Evolutionary conservation across 2,113 vertebrate species (phyloP).

Genomic region (Percina caprodes): DNA sequence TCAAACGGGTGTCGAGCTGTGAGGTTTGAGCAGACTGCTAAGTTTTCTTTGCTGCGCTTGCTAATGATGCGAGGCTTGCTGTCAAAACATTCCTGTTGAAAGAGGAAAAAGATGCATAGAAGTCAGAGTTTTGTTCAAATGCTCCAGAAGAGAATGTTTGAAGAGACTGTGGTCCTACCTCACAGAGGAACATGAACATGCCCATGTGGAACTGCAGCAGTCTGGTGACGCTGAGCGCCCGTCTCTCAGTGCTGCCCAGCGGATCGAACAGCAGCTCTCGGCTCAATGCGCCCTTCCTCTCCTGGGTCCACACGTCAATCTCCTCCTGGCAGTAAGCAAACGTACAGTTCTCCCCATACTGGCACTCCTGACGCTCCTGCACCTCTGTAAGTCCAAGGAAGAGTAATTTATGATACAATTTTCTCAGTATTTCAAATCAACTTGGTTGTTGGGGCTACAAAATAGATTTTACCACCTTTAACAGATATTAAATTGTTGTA

Average conservation of each 20-base stretch:
- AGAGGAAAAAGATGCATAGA: background rate
- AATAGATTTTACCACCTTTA: background rate
- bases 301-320: slow-evolving; percentile 99
- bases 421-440: background rate
- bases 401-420: background rate
- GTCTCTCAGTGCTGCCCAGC: slow-evolving; percentile 91
- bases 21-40: slow-evolving; percentile 95
- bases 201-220: slow-evolving; percentile 98
- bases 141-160: accelerated
- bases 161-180: slow-evolving; percentile 83
- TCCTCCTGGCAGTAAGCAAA: slow-evolving; percentile 99
- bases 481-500: background rate
- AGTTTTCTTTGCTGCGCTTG: slow-evolving; percentile 96
- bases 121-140: background rate
- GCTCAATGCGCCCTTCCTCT: slow-evolving; percentile 97
- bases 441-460: accelerated
- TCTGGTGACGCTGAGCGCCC: slow-evolving; percentile 93
- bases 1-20: slow-evolving; percentile 96
- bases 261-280: slow-evolving; percentile 97
- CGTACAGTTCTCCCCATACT: slow-evolving; percentile 99
- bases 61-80: slow-evolving; percentile 99
- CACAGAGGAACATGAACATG: slow-evolving; percentile 99
- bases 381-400: slow-evolving; percentile 87
- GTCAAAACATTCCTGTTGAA: slow-evolving; percentile 96
- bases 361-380: slow-evolving; percentile 98